Evolutionary conservation across 1,140 invertebrate species (phyloP), one percentile per base, ranked within the genome.

Genomic region (Halyomorpha halys): DNA sequence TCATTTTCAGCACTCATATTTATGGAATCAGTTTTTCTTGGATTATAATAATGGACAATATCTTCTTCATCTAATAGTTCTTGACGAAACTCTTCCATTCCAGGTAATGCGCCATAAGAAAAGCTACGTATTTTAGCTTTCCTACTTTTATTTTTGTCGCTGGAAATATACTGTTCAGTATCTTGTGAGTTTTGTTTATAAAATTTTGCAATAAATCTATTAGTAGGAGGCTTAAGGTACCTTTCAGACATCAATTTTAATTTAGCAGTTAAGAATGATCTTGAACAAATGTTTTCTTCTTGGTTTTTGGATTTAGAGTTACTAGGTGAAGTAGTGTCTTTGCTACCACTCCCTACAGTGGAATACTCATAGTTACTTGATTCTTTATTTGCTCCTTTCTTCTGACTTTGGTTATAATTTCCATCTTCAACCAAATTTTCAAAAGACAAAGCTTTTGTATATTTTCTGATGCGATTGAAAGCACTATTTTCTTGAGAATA

Each of bases 91-190:
- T 87, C 85, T 63, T 86, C 84, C 59, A 89, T 73, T 1, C 84
- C 84, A 0, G 86, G 86, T 47, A 88, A 70, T 4, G 85, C 82
- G 2, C 86, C 86, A 67, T 87, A 88, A 0, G 86, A 88, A 70
- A 88, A 87, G 70, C 86, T 87, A 15, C 86, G 75, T 47, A 86
- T 71, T 73, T 86, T 83, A 21, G 80, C 79, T 68, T 79, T 79
- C 70, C 54, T 71, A 66, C 77, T 76, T 70, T 30, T 78, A 78
- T 51, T 66, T 76, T 76, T 49, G 73, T 69, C 61, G n/a, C 47
- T 49, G 15, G 18, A 23, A 25, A 56, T 56, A 71, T 69, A 62
- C 69, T 67, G 65, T 72, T 73, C 63, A 74, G 72, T 65, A 72
- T 68, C 74, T 74, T 70, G 79, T 19, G 61, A 53, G 15, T 49